These are phyloP conservation scores for Polyergus mexicanus DNA, from an alignment of 1,140 invertebrate species.

Conservation along the genomic window DNA sequence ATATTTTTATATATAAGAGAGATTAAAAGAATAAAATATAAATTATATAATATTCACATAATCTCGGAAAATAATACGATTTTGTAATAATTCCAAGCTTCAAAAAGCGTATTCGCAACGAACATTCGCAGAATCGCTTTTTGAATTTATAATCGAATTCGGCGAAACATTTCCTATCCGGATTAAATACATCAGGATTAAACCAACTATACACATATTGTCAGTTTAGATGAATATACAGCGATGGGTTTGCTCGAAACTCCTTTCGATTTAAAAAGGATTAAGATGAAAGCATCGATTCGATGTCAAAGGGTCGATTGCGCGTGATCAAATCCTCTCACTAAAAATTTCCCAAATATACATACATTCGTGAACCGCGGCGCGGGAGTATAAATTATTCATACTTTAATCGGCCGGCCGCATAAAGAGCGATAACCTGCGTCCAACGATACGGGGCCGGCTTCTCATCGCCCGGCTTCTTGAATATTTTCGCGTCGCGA, in stretches of 20 bases:
- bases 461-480: slow-evolving; percentile 64
- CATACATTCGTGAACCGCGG: slow-evolving; percentile 16
- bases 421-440: slow-evolving; percentile 65
- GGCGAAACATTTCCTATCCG: slow-evolving; percentile 41
- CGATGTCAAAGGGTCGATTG: slow-evolving; percentile 54
- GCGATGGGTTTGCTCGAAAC: slow-evolving; percentile 17
- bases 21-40: background rate
- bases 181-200: slow-evolving; percentile 54
- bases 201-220: slow-evolving; percentile 31
- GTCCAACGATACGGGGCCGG: slow-evolving; percentile 51
- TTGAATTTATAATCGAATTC: slow-evolving; percentile 57
- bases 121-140: slow-evolving; percentile 42
- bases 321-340: slow-evolving; percentile 37
- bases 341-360: slow-evolving; percentile 57
- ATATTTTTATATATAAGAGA: background rate
- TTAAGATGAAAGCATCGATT: slow-evolving; percentile 50
- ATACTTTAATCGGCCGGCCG: slow-evolving; percentile 68
- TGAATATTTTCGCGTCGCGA: slow-evolving; percentile 69
- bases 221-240: slow-evolving; percentile 18
- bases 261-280: slow-evolving; percentile 34
- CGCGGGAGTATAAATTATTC: slow-evolving; percentile 68
- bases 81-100: background rate
- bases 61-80: background rate
- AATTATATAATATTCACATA: background rate
- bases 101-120: background rate